These are phyloP conservation scores for Caiman crocodilus DNA, from an alignment of 2,797 vertebrate genomes.

Conservation along the genomic window DNA sequence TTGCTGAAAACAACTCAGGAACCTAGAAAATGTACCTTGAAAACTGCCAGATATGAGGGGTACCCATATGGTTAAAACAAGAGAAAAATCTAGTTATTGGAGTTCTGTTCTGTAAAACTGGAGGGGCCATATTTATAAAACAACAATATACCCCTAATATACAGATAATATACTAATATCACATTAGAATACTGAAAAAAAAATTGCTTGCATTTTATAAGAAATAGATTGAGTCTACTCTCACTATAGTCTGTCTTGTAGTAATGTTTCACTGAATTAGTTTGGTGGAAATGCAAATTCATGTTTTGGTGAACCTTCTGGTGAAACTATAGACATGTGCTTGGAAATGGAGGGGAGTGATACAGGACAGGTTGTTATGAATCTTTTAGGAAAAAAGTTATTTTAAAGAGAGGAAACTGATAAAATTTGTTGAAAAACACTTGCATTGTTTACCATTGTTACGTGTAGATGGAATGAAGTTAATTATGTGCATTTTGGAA, in stretches of 20 bases:
- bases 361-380: too few relatives aligned
- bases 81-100: not conserved
- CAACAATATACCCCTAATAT: not conserved
- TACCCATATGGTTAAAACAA: not conserved
- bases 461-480: not conserved
- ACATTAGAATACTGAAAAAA: not conserved
- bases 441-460: not conserved
- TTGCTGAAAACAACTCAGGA: constrained; percentile 38
- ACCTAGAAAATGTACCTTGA: not conserved
- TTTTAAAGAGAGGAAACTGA: too few relatives aligned
- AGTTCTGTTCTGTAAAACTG: not conserved
- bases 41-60: constrained; percentile 27
- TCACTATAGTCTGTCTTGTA: not conserved
- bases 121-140: not conserved
- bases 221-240: not conserved
- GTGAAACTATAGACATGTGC: too few relatives aligned
- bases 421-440: not conserved
- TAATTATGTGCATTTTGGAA: not conserved
- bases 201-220: not conserved
- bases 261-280: not conserved
- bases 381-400: too few relatives aligned
- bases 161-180: not conserved
- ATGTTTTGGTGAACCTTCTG: not conserved
- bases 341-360: too few relatives aligned
- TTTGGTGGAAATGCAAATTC: not conserved